Percentiles rank a stretch among this genome's conserved stretches.
phyloP scores from a whole-genome alignment of 2,113 vertebrate genomes.

The Pao palembangensis region DNA sequence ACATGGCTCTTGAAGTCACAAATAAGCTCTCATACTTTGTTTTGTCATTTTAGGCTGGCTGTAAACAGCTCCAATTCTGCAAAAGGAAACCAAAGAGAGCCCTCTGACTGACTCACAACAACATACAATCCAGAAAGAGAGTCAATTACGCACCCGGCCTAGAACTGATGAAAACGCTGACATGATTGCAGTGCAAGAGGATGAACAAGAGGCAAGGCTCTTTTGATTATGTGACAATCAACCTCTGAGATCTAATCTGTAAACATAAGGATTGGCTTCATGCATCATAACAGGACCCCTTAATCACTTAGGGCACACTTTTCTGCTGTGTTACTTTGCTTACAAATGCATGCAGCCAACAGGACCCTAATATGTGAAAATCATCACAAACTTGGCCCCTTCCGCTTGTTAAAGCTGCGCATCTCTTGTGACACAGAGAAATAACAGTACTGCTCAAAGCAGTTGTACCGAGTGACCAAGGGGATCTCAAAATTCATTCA shows the following conservation, averaged over 20 bases:
- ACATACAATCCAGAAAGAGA: conserved; percentile 52
- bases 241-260: conserved; percentile 51
- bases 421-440: conserved; percentile 18
- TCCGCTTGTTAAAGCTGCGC: conserved; percentile 56
- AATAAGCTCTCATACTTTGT: conserved; percentile 57
- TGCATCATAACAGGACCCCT: conserved; percentile 24
- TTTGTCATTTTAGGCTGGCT: conserved; percentile 69
- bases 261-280: conserved; percentile 63
- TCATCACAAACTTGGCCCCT: conserved; percentile 49
- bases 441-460: conserved; percentile 46
- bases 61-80: conserved; percentile 68
- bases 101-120: conserved; percentile 46
- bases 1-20: conserved; percentile 85
- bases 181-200: conserved; percentile 72
- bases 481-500: conserved; percentile 18
- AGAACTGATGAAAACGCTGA: conserved; percentile 44
- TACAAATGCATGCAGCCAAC: conserved; percentile 41
- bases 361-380: conserved; percentile 34
- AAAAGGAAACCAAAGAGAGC: conserved; percentile 49
- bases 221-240: conserved; percentile 47
- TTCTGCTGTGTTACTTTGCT: conserved; percentile 24
- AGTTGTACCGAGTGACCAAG: conserved; percentile 18
- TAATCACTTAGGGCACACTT: conserved; percentile 19
- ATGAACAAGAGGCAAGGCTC: conserved; percentile 50
- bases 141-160: conserved; percentile 56